Evolutionary conservation across 1,140 invertebrate species (phyloP), one percentile per base, ranked within the genome.

Genomic region (Papilio glaucus): DNA sequence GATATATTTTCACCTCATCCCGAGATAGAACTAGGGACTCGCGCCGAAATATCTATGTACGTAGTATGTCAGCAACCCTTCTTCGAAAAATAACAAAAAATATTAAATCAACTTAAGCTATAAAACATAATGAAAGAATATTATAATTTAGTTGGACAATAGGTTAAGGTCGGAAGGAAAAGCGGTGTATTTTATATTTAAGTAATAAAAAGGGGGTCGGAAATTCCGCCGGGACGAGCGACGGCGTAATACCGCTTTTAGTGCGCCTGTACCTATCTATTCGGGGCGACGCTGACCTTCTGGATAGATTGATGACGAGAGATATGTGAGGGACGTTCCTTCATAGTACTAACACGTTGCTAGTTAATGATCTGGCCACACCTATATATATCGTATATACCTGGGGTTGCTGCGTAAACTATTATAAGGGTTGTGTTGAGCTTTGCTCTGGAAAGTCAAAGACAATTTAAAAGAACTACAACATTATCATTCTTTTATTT

Each of bases 191-290:
- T 53, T 53, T 53, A 53, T 53, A 53, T 53, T 53, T 10, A 53
- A 53, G 49, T 53, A 24, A 53, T 53, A 53, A 53, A 53, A 53
- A 53, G 49, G 49, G 49, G n/a, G 49, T 53, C 49, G 49, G 49
- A 53, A 53, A 53, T 53, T 53, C 49, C 49, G 49, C 49, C 5
- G 49, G 49, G 49, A 53, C 18, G 18, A 21, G n/a, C 6, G 49
- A 4, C 45, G 18, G 21, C 45, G 49, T 21, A 53, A 24, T 24
- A 24, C 21, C 49, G 49, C 9, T 24, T n/a, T 45, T n/a, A 45
- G 42, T 45, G 13, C 13, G 13, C n/a, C 5, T n/a, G 13, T 6
- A 45, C n/a, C 10, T 10, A n/a, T n/a, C n/a, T n/a, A n/a, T n/a
- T n/a, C n/a, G n/a, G n/a, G n/a, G n/a, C n/a, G n/a, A n/a, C 15